phyloP scores from a whole-genome alignment of 2,888 invertebrate species.

The Parnassius apollo region DNA sequence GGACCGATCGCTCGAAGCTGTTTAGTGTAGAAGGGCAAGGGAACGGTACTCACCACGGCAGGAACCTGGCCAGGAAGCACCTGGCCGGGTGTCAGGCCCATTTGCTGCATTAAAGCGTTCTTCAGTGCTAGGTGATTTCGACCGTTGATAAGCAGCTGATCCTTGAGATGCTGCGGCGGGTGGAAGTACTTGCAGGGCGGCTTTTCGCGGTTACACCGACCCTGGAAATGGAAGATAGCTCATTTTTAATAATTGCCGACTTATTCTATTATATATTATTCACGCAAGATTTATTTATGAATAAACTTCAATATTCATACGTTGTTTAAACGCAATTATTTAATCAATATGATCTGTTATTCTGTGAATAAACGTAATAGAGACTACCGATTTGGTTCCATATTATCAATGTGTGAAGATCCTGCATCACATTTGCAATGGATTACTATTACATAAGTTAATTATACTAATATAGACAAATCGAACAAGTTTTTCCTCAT shows the following conservation, averaged over 20 bases:
- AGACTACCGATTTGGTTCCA: constrained; percentile 54
- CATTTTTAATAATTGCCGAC: not conserved
- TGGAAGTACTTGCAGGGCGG: constrained; percentile 99
- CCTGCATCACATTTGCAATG: constrained; percentile 62
- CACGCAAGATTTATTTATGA: no score
- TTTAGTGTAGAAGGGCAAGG: constrained; percentile 31
- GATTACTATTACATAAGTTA: constrained; percentile 40
- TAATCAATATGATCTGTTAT: no score
- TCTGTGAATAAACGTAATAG: constrained; percentile 1
- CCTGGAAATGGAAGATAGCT: constrained; percentile 83
- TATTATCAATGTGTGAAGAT: constrained; percentile 62
- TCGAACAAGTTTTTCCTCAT: constrained; percentile 64
- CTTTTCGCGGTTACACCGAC: constrained; percentile 99
- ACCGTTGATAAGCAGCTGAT: constrained; percentile 99
- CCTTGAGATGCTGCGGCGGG: constrained; percentile 99
- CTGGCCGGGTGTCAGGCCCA: constrained; percentile 96
- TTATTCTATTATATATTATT: no score
- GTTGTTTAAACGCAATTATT: no score
- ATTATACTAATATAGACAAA: constrained; percentile 32
- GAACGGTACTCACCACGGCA: constrained; percentile 88
- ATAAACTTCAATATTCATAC: no score
- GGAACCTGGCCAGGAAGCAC: constrained; percentile 96
- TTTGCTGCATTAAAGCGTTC: constrained; percentile 98
- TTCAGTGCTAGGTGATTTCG: constrained; percentile 99
- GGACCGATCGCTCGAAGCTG: constrained; percentile 75